These are phyloP conservation scores for Pholis gunnellus DNA, from an alignment of 2,113 vertebrate species.

Conservation along the genomic window DNA sequence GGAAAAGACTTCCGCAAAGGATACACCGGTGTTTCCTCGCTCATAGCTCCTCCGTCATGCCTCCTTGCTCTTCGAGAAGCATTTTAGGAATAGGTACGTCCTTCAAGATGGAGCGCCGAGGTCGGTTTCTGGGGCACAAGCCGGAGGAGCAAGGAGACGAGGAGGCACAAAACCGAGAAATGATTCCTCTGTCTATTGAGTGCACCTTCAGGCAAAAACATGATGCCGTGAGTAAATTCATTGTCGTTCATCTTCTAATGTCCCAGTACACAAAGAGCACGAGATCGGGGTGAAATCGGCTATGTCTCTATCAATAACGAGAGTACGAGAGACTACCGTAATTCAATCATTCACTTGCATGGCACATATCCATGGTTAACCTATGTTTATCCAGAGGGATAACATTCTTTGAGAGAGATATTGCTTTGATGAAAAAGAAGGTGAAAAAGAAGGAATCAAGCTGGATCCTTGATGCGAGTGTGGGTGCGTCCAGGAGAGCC, in stretches of 20 bases:
- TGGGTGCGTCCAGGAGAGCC: neutral
- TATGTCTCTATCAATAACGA: conserved; percentile 25
- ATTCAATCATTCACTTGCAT: conserved; percentile 28
- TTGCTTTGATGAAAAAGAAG: conserved; percentile 31
- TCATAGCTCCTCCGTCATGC: no score
- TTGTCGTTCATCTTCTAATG: conserved; percentile 7
- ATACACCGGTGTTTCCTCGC: no score
- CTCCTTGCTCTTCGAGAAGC: no score
- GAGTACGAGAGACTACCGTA: conserved; percentile 24
- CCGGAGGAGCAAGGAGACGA: neutral
- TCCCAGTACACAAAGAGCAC: conserved; percentile 23
- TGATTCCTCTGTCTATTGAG: conserved; percentile 15
- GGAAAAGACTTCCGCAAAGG: no score
- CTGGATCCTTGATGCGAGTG: neutral
- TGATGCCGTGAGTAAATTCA: conserved; percentile 38
- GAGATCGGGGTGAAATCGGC: conserved; percentile 9
- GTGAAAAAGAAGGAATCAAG: conserved; percentile 21
- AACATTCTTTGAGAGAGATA: conserved; percentile 25
- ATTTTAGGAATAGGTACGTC: no score
- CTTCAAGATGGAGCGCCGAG: neutral
- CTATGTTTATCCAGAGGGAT: conserved; percentile 32
- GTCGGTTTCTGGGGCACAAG: neutral
- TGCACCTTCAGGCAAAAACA: conserved; percentile 44
- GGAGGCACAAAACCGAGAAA: neutral
- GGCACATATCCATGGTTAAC: conserved; percentile 1